phyloP scores from a whole-genome alignment of 1,140 invertebrate species.

The Oryzaephilus surinamensis region DNA sequence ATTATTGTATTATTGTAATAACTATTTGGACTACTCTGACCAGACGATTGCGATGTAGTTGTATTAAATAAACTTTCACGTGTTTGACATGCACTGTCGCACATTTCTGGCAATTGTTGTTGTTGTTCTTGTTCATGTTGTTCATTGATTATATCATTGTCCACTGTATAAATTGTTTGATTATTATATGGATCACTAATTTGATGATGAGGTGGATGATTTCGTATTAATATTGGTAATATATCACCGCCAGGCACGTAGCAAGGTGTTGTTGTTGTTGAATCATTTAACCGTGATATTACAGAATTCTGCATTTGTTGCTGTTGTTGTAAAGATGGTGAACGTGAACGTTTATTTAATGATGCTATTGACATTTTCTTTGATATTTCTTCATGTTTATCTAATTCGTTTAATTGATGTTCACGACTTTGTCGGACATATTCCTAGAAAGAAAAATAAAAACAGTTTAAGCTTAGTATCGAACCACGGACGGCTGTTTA shows the following conservation, averaged over 20 bases:
- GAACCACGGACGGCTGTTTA: not conserved
- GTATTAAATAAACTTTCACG: conserved; percentile 65
- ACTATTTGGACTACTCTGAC: conserved; percentile 31
- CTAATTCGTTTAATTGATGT: conserved; percentile 59
- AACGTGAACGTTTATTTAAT: conserved; percentile 28
- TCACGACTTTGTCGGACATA: conserved; percentile 70
- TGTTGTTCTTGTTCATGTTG: no score
- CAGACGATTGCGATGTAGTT: conserved; percentile 37
- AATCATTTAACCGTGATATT: no score
- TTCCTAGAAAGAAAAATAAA: conserved; percentile 46
- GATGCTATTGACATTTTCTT: conserved; percentile 14
- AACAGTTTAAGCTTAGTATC: no score
- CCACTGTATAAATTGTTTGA: conserved; percentile 26
- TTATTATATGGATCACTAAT: conserved; percentile 29
- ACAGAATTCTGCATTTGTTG: conserved; percentile 21
- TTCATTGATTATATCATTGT: no score
- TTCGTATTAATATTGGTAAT: conserved; percentile 36
- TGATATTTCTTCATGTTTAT: conserved; percentile 32
- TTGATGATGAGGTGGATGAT: conserved; percentile 24
- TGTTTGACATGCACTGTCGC: conserved; percentile 69
- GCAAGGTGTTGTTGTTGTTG: conserved; percentile 33
- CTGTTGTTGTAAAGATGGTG: conserved; percentile 24
- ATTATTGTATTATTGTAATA: conserved; percentile 27
- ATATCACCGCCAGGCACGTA: conserved; percentile 42
- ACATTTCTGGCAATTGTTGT: conserved; percentile 54